Evolutionary conservation across 2,113 vertebrate genomes (phyloP).

Genomic region (Xenus cinereus): DNA sequence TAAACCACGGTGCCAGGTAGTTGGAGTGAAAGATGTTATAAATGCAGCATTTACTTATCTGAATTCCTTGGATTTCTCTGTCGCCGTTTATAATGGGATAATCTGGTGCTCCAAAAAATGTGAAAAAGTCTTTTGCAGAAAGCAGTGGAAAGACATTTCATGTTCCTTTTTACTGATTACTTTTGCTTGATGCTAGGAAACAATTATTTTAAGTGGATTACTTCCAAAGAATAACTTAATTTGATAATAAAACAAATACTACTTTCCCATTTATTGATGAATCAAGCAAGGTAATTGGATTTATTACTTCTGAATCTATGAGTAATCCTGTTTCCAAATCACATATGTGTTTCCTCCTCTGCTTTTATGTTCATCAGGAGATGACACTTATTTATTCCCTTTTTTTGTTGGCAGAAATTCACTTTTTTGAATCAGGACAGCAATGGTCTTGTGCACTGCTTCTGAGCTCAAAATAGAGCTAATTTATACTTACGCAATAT

Average conservation of each 20-base stretch:
- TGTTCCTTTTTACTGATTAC: conserved; percentile 45
- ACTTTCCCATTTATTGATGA: conserved; percentile 58
- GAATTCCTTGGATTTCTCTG: conserved; percentile 9
- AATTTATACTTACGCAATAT: not conserved
- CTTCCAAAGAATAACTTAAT: conserved; percentile 56
- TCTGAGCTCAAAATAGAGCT: not conserved
- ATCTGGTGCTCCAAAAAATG: conserved; percentile 10
- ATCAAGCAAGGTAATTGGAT: conserved; percentile 63
- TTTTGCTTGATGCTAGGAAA: conserved; percentile 50
- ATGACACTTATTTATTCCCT: conserved; percentile 48
- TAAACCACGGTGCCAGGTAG: not conserved
- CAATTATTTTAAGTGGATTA: conserved; percentile 67
- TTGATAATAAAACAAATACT: conserved; percentile 55
- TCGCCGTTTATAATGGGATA: not conserved
- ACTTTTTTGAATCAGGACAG: not conserved
- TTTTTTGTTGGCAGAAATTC: not conserved
- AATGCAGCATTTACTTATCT: not conserved
- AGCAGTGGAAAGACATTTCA: not conserved
- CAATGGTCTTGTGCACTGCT: not conserved
- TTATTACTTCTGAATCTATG: conserved; percentile 59
- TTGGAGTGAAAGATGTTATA: not conserved
- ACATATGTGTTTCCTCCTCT: conserved; percentile 47
- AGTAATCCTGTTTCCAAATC: conserved; percentile 58
- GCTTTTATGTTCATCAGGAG: conserved; percentile 42
- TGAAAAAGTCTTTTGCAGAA: conserved; percentile 16